Conservation (phyloP, 1,140 invertebrate species). For the Trichonephila clavata region DNA sequence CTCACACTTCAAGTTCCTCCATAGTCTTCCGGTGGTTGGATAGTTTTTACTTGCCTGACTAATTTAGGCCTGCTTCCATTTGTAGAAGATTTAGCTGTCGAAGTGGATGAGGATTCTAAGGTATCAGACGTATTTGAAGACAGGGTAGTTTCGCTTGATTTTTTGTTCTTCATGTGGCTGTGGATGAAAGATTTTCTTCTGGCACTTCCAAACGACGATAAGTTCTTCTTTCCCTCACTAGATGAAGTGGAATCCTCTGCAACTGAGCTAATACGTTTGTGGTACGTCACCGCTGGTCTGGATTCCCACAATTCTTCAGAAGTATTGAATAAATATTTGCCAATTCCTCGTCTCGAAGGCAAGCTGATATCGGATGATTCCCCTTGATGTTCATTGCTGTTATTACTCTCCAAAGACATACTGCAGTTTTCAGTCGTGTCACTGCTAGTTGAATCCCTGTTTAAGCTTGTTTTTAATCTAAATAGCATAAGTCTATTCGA, state of each 20-base stretch:
- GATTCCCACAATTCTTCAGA: slow-evolving; percentile 70
- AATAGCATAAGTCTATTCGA: slow-evolving; percentile 53
- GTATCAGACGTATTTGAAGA: slow-evolving; percentile 64
- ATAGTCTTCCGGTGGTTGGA: slow-evolving; percentile 44
- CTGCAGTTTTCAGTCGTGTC: slow-evolving; percentile 74
- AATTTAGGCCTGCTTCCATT: slow-evolving; percentile 50
- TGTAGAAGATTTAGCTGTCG: background rate
- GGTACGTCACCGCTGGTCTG: slow-evolving; percentile 24
- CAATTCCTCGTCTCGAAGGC: slow-evolving; percentile 56
- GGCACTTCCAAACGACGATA: slow-evolving; percentile 65
- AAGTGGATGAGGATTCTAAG: slow-evolving; percentile 21
- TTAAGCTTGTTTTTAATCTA: slow-evolving; percentile 53
- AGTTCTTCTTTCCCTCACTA: slow-evolving; percentile 21
- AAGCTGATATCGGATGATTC: slow-evolving; percentile 22
- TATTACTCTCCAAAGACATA: slow-evolving; percentile 72
- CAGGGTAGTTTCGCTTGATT: slow-evolving; percentile 74
- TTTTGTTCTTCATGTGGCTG: slow-evolving; percentile 68
- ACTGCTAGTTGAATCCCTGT: slow-evolving; percentile 71
- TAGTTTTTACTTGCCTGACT: slow-evolving; percentile 54
- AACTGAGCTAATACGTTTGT: slow-evolving; percentile 13
- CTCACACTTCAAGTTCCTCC: background rate
- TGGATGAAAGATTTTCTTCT: slow-evolving; percentile 72
- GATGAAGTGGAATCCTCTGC: background rate
- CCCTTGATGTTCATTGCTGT: slow-evolving; percentile 55
- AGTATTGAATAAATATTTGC: slow-evolving; percentile 69